Evolutionary conservation across 2,113 vertebrate species (phyloP).

Genomic region (Ptychochromis oligacanthus): DNA sequence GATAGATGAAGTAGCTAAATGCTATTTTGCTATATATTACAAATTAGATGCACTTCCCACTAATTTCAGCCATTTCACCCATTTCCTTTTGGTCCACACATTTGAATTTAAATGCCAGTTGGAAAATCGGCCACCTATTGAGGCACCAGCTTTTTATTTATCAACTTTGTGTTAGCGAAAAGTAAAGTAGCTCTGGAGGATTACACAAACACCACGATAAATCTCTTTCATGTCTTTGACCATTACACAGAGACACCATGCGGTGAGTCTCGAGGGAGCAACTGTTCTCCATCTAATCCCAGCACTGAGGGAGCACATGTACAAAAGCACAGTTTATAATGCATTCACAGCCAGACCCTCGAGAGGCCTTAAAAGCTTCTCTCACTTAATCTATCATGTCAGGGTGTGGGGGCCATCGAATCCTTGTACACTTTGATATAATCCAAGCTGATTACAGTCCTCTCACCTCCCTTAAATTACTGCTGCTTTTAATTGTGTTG

Average conservation of each 20-base stretch:
- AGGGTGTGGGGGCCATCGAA: slow-evolving; percentile 49
- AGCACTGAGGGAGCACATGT: slow-evolving; percentile 38
- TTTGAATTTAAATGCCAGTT: slow-evolving; percentile 6
- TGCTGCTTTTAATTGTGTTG: slow-evolving; percentile 26
- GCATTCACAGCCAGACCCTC: slow-evolving; percentile 46
- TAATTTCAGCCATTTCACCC: neutral
- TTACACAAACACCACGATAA: slow-evolving; percentile 59
- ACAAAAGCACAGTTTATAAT: slow-evolving; percentile 58
- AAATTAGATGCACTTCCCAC: neutral
- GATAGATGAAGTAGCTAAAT: neutral
- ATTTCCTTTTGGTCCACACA: neutral
- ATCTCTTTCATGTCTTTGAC: slow-evolving; percentile 63
- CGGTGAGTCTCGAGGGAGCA: slow-evolving; percentile 51
- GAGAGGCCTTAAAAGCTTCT: slow-evolving; percentile 65
- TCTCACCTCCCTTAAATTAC: slow-evolving; percentile 51
- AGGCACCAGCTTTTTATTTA: slow-evolving; percentile 34
- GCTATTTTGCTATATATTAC: neutral
- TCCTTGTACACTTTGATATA: slow-evolving; percentile 65
- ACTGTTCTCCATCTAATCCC: slow-evolving; percentile 69
- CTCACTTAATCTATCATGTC: slow-evolving; percentile 55
- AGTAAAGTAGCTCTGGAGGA: slow-evolving; percentile 67
- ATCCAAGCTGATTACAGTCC: slow-evolving; percentile 62
- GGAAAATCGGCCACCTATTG: slow-evolving; percentile 8
- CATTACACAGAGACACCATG: slow-evolving; percentile 48
- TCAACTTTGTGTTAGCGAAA: slow-evolving; percentile 41